These are phyloP conservation scores for Sinotaia quadrata DNA, from an alignment of 2,888 invertebrate genomes.

Conservation along the genomic window DNA sequence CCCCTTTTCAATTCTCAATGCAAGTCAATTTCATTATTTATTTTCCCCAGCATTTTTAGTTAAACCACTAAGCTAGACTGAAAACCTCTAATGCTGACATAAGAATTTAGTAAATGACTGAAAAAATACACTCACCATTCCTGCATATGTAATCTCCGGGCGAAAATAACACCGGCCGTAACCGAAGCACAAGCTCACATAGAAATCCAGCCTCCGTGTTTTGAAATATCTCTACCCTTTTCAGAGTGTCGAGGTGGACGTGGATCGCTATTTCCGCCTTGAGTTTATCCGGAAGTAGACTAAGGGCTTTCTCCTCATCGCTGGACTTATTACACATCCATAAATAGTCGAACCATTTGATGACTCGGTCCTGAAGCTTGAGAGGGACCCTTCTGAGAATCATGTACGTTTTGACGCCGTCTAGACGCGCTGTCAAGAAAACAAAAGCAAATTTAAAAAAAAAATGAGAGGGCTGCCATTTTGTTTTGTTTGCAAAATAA, in stretches of 20 bases:
- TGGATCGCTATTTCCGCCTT: constrained; percentile 99
- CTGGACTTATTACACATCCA: constrained; percentile 99
- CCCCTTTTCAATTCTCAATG: no score
- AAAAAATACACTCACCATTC: constrained; percentile 83
- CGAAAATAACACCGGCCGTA: constrained; percentile 96
- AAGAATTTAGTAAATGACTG: background rate
- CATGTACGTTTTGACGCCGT: constrained; percentile 99
- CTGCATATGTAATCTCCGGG: constrained; percentile 99
- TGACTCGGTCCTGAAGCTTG: constrained; percentile 95
- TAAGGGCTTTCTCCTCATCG: constrained; percentile 86
- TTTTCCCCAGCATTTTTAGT: no score
- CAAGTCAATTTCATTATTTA: no score
- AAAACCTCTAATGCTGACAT: no score
- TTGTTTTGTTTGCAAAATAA: no score
- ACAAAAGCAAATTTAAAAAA: no score
- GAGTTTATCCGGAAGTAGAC: constrained; percentile 82
- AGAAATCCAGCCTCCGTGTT: constrained; percentile 99
- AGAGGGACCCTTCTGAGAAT: constrained; percentile 94
- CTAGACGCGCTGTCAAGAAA: constrained; percentile 89
- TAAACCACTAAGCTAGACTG: no score
- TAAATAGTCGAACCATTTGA: constrained; percentile 99
- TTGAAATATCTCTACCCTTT: constrained; percentile 95
- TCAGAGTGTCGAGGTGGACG: constrained; percentile 97
- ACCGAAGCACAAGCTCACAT: constrained; percentile 93
- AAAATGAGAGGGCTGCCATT: no score